phyloP scores from a whole-genome alignment of 1,140 invertebrate species.

The Zaprionus davidi region DNA sequence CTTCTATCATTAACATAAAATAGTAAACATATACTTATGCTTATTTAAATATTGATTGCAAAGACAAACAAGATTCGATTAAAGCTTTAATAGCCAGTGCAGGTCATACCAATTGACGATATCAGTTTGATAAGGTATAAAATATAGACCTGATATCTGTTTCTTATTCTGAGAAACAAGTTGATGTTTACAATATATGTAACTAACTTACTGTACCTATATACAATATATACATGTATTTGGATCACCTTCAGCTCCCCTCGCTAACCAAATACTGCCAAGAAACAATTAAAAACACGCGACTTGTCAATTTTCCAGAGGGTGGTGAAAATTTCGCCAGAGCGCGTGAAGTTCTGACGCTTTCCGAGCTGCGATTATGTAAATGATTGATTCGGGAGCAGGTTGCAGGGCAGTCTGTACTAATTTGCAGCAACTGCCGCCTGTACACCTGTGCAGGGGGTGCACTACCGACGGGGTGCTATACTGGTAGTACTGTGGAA shows the following conservation, averaged over 20 bases:
- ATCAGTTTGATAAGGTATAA: not conserved
- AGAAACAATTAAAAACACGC: conserved; percentile 69
- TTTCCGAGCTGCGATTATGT: conserved; percentile 60
- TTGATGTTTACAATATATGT: not conserved
- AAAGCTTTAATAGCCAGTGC: not conserved
- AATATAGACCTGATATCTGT: not conserved
- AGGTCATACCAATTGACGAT: not conserved
- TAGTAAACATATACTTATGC: not conserved
- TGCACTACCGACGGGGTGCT: conserved; percentile 20
- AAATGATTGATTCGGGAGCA: conserved; percentile 66
- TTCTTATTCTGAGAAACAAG: not conserved
- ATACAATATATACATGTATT: not conserved
- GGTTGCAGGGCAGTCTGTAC: conserved; percentile 53
- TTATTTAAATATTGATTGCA: not conserved
- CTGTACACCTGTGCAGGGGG: not conserved
- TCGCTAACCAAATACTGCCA: conserved; percentile 18
- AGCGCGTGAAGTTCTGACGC: conserved; percentile 66
- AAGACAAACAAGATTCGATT: not conserved
- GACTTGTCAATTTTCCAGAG: conserved; percentile 58
- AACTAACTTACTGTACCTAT: not conserved
- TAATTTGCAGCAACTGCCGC: conserved; percentile 36
- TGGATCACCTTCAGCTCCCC: not conserved
- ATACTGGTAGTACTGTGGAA: not conserved
- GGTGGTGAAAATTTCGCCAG: conserved; percentile 36
- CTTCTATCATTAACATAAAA: too few species aligned